Evolutionary conservation across 2,797 vertebrate species (phyloP).

Genomic region (Erithacus rubecula): DNA sequence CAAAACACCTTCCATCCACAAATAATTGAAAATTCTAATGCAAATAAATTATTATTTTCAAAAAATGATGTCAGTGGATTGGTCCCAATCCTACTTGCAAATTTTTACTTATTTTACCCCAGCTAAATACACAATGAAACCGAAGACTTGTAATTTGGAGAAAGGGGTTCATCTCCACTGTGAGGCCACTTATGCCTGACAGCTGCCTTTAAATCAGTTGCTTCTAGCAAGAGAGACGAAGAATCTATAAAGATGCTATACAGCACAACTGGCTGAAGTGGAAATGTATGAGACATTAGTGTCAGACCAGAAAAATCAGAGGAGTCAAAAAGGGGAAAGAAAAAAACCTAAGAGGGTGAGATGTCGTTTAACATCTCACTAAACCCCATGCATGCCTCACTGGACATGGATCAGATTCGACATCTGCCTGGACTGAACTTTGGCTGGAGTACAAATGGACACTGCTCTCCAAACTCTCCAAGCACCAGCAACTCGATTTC

Average conservation of each 20-base stretch:
- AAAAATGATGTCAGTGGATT: not conserved
- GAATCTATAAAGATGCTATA: not conserved
- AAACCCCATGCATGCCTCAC: accelerated
- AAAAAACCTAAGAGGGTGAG: not conserved
- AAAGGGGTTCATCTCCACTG: accelerated
- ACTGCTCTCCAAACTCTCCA: not conserved
- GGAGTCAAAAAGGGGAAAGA: not conserved
- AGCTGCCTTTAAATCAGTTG: not conserved
- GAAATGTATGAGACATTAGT: not conserved
- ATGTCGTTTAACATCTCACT: not conserved
- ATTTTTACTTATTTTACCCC: not conserved
- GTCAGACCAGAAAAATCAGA: not conserved
- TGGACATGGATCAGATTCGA: not conserved
- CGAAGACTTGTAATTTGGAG: not conserved
- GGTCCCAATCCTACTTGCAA: not conserved
- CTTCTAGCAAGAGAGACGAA: not conserved
- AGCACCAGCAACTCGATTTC: not conserved
- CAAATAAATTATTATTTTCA: not conserved
- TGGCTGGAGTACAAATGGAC: not conserved
- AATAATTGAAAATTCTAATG: not conserved
- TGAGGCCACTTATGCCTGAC: not conserved
- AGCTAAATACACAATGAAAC: not conserved
- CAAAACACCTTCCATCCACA: not conserved
- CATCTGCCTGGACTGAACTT: not conserved
- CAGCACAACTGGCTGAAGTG: not conserved